These are phyloP conservation scores for Sebastes hubbsi DNA, from an alignment of 2,797 vertebrate genomes.

Conservation along the genomic window DNA sequence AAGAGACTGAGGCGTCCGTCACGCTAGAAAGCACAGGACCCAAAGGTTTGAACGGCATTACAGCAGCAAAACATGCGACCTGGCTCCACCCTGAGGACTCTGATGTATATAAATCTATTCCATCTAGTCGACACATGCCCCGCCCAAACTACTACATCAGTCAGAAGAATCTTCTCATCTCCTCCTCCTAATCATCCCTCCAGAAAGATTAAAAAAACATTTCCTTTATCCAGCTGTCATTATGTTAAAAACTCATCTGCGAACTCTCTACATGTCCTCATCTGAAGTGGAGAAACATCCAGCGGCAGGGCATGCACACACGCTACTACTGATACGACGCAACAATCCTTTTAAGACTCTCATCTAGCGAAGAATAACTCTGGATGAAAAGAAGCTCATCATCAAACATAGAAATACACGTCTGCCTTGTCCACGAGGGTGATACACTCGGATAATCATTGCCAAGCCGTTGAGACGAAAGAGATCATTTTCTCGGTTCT, in stretches of 20 bases:
- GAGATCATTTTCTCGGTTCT: slow-evolving; percentile 19
- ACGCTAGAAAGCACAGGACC: slow-evolving; percentile 12
- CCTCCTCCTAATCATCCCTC: neutral
- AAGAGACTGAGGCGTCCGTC: slow-evolving; percentile 27
- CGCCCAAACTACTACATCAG: slow-evolving; percentile 3
- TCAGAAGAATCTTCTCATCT: slow-evolving; percentile 6
- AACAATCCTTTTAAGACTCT: slow-evolving; percentile 76
- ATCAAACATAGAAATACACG: slow-evolving; percentile 22
- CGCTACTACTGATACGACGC: slow-evolving; percentile 43
- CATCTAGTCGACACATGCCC: slow-evolving; percentile 14
- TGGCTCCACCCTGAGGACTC: slow-evolving; percentile 16
- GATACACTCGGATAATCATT: slow-evolving; percentile 53
- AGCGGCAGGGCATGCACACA: slow-evolving; percentile 41
- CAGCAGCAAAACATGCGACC: neutral
- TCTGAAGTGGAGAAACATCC: slow-evolving; percentile 39
- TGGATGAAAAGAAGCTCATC: slow-evolving; percentile 30
- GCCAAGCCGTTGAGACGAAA: slow-evolving; percentile 39
- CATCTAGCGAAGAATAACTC: slow-evolving; percentile 22
- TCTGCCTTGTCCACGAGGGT: slow-evolving; percentile 54
- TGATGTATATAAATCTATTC: slow-evolving; percentile 57
- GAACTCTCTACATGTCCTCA: slow-evolving; percentile 25
- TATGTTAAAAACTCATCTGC: neutral
- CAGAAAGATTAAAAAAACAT: neutral
- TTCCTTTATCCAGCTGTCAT: slow-evolving; percentile 8
- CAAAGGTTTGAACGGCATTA: slow-evolving; percentile 23